These are phyloP conservation scores for Ailurus styani DNA, from an alignment of 2,113 vertebrate species.

Conservation along the genomic window DNA sequence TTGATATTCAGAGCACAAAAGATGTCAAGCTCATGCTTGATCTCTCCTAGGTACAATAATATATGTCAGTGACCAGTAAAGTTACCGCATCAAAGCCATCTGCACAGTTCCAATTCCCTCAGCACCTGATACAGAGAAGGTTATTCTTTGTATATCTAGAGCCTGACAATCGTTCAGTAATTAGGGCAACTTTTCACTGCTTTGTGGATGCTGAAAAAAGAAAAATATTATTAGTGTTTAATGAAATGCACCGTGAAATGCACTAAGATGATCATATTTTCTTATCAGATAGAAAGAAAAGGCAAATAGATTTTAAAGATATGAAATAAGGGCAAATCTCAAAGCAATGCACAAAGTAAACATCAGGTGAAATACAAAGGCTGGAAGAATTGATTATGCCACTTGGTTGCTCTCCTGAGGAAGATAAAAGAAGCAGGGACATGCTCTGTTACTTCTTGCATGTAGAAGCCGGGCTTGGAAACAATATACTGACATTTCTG, in stretches of 20 bases:
- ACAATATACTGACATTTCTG: constrained; percentile 81
- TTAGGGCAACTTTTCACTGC: background rate
- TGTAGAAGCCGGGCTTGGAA: constrained; percentile 76
- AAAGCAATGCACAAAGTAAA: constrained; percentile 72
- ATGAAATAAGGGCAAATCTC: constrained; percentile 51
- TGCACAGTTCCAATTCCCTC: constrained; percentile 53
- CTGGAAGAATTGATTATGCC: constrained; percentile 81
- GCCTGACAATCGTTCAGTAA: constrained; percentile 16
- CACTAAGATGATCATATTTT: constrained; percentile 30
- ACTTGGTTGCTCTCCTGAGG: constrained; percentile 80
- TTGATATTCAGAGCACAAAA: constrained; percentile 44
- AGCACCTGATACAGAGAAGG: constrained; percentile 10
- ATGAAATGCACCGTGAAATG: background rate
- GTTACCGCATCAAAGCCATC: background rate
- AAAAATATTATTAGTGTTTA: constrained; percentile 17
- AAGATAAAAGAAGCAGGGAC: constrained; percentile 78
- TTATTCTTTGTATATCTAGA: constrained; percentile 33
- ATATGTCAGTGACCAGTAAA: constrained; percentile 49
- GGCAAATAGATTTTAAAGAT: constrained; percentile 61
- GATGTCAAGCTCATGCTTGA: constrained; percentile 15
- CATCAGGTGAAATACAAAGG: constrained; percentile 79
- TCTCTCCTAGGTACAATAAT: constrained; percentile 51
- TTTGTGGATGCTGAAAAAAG: background rate
- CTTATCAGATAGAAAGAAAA: constrained; percentile 55
- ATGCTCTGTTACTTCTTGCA: constrained; percentile 79